Conservation (phyloP, 2,888 invertebrate genomes). For the Cephus pulcher region DNA sequence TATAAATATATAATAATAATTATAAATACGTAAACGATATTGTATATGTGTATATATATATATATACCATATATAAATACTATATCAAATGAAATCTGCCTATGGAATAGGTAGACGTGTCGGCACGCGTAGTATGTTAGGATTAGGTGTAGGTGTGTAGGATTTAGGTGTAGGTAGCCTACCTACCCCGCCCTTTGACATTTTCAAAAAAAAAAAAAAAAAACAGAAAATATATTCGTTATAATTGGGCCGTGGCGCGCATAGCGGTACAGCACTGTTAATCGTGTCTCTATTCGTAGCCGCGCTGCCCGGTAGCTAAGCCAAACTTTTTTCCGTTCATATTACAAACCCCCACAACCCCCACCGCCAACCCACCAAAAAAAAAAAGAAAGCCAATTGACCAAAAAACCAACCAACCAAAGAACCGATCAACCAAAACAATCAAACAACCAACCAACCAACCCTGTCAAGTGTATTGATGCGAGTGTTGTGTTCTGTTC, state of each 20-base stretch:
- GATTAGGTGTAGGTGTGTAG: slow-evolving; percentile 60
- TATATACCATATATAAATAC: background rate
- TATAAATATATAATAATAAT: background rate
- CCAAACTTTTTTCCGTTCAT: slow-evolving; percentile 38
- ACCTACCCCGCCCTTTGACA: slow-evolving; percentile 50
- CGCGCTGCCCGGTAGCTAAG: slow-evolving; percentile 55
- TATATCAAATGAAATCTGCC: background rate
- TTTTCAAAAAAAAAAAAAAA: slow-evolving; percentile 25
- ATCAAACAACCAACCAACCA: slow-evolving; percentile 29
- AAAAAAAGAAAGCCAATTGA: background rate
- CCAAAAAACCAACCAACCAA: slow-evolving; percentile 1
- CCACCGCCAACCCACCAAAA: slow-evolving; percentile 1
- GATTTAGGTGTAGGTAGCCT: slow-evolving; percentile 58
- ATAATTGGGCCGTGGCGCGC: slow-evolving; percentile 54
- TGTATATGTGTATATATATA: background rate
- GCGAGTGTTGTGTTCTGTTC: slow-evolving; percentile 65
- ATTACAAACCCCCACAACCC: slow-evolving; percentile 17
- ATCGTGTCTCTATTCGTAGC: slow-evolving; percentile 62
- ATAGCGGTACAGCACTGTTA: slow-evolving; percentile 61
- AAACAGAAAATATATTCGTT: background rate
- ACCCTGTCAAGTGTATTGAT: slow-evolving; percentile 64
- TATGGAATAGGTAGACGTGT: slow-evolving; percentile 51
- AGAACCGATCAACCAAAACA: slow-evolving; percentile 1
- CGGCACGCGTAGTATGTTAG: slow-evolving; percentile 58
- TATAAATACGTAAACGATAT: background rate